Percentiles rank a stretch among this genome's conserved stretches.
These are phyloP conservation scores for Scaptomyza polygonia DNA, from an alignment of 2,888 invertebrate species.

Conservation along the genomic window DNA sequence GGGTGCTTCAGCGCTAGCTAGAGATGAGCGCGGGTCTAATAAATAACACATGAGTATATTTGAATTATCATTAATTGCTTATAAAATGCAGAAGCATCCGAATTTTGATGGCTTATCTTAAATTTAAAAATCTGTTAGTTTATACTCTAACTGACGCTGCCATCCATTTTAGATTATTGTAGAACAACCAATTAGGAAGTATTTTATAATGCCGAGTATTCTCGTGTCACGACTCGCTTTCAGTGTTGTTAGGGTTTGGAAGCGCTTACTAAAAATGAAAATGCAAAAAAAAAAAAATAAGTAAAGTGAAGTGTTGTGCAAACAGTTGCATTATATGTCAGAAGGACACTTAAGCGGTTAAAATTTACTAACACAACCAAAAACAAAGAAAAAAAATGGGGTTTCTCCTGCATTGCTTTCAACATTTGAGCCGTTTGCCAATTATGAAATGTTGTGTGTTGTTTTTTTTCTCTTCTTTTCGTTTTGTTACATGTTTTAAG, in stretches of 20 bases:
- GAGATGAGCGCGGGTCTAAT: slow-evolving; percentile 27
- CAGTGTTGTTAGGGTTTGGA: not conserved
- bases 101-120: no score
- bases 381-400: slow-evolving; percentile 1
- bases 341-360: slow-evolving; percentile 45
- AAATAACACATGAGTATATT: not conserved
- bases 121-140: no score
- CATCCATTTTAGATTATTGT: not conserved
- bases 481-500: not conserved
- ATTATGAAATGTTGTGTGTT: slow-evolving; percentile 45
- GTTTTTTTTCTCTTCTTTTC: no score
- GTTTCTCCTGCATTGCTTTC: slow-evolving; percentile 4
- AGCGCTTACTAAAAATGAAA: not conserved
- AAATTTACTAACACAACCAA: slow-evolving; percentile 9
- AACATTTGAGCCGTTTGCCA: slow-evolving; percentile 36
- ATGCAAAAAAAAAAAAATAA: no score
- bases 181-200: not conserved
- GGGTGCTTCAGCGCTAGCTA: not conserved
- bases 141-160: no score
- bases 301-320: slow-evolving; percentile 69
- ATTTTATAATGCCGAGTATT: not conserved
- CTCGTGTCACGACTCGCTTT: slow-evolving; percentile 21
- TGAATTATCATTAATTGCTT: no score
- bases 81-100: no score
- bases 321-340: slow-evolving; percentile 59